Conservation (phyloP, 2,888 invertebrate genomes). For the Scaptomyza cyrtandrae region DNA sequence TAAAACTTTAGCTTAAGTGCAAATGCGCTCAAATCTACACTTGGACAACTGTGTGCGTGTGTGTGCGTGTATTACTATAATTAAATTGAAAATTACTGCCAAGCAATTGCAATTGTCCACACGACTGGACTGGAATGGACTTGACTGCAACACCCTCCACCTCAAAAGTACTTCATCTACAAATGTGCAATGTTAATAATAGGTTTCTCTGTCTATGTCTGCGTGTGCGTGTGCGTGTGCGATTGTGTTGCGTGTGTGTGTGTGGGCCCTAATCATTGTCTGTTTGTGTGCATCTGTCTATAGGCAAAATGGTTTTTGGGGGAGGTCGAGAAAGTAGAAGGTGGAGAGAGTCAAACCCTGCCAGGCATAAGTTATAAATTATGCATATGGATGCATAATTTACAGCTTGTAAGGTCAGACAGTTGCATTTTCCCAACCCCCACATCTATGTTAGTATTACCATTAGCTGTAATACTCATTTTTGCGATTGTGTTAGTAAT, state of each 20-base stretch:
- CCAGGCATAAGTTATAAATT: slow-evolving; percentile 77
- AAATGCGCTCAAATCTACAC: slow-evolving; percentile 80
- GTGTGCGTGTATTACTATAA: slow-evolving; percentile 81
- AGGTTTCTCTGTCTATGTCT: slow-evolving; percentile 42
- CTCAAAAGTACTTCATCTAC: slow-evolving; percentile 17
- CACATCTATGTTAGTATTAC: slow-evolving; percentile 6
- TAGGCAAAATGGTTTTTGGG: slow-evolving; percentile 61
- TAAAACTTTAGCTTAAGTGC: slow-evolving; percentile 77
- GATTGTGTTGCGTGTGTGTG: too few species aligned
- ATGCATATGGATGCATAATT: slow-evolving; percentile 76
- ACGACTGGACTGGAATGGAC: slow-evolving; percentile 71
- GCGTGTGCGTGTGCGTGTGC: slow-evolving; percentile 7
- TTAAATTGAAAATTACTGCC: slow-evolving; percentile 84
- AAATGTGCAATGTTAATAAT: slow-evolving; percentile 72
- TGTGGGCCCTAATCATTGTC: slow-evolving; percentile 73
- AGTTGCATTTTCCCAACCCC: slow-evolving; percentile 67
- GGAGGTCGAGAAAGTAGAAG: slow-evolving; percentile 13
- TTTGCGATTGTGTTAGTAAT: slow-evolving; percentile 54
- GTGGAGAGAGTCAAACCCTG: slow-evolving; percentile 4
- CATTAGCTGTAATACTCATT: slow-evolving; percentile 41
- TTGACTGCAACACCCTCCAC: slow-evolving; percentile 13
- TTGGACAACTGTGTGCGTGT: slow-evolving; percentile 50
- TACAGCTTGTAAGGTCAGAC: slow-evolving; percentile 78
- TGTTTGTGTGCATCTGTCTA: slow-evolving; percentile 68
- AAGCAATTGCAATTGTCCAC: slow-evolving; percentile 83